Evolutionary conservation across 2,888 invertebrate genomes (phyloP).

Genomic region (Argyra leucocephala): DNA sequence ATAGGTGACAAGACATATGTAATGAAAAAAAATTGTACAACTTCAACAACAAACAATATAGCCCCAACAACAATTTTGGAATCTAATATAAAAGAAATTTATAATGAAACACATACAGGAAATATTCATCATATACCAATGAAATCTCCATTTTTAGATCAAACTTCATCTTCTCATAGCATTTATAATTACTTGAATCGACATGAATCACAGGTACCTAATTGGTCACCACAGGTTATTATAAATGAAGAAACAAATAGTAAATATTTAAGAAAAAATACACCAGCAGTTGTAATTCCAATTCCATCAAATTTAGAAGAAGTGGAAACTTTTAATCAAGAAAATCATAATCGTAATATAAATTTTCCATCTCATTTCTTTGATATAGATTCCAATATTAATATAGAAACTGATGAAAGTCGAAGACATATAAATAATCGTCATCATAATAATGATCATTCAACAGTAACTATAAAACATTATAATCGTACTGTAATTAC

Average conservation of each 20-base stretch:
- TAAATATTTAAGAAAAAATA: slow-evolving; percentile 20
- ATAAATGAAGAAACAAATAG: slow-evolving; percentile 24
- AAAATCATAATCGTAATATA: neutral
- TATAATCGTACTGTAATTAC: slow-evolving; percentile 34
- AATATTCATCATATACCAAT: neutral
- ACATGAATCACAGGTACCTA: slow-evolving; percentile 34
- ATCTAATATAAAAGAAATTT: neutral
- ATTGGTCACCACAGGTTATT: slow-evolving; percentile 35
- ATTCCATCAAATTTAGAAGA: slow-evolving; percentile 19
- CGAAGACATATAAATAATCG: slow-evolving; percentile 18
- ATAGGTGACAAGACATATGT: slow-evolving; percentile 38
- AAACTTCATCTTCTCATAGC: slow-evolving; percentile 15
- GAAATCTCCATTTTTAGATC: slow-evolving; percentile 12
- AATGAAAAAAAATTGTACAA: slow-evolving; percentile 39
- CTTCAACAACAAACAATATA: slow-evolving; percentile 23
- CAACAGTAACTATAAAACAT: slow-evolving; percentile 30
- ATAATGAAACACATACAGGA: neutral
- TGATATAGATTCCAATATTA: neutral
- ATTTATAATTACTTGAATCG: slow-evolving; percentile 33
- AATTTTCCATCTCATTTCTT: neutral
- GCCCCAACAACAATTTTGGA: neutral
- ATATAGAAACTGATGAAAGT: neutral
- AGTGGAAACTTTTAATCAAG: neutral
- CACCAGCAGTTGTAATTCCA: slow-evolving; percentile 26
- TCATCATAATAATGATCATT: slow-evolving; percentile 24